Percentiles rank a stretch among this genome's conserved stretches.
These are phyloP conservation scores for Petaurus breviceps DNA, from an alignment of 2,113 vertebrate genomes.

Conservation along the genomic window DNA sequence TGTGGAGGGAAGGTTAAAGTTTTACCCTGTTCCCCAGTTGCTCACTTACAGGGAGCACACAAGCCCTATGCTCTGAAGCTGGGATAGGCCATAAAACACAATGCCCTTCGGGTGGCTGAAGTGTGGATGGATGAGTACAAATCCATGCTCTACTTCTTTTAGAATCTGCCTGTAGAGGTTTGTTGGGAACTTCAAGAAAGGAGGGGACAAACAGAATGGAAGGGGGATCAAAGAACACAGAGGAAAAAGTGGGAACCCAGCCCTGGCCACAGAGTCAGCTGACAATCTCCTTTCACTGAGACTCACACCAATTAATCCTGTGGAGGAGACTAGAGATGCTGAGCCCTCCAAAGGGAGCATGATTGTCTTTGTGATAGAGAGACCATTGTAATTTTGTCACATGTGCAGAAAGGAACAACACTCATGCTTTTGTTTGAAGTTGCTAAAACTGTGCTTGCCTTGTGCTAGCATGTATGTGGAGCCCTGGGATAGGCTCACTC, in stretches of 20 bases:
- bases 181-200: not conserved
- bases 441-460: not conserved
- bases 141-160: constrained; percentile 85
- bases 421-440: not conserved
- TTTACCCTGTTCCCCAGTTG: constrained; percentile 86
- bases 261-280: too few species aligned
- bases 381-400: too few species aligned
- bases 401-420: too few species aligned
- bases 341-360: too few species aligned
- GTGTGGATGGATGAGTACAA: constrained; percentile 90
- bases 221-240: not conserved
- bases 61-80: constrained; percentile 86
- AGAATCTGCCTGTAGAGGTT: constrained; percentile 85
- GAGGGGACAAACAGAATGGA: not conserved
- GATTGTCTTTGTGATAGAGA: too few species aligned
- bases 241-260: too few species aligned
- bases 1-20: constrained; percentile 88
- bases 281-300: too few species aligned
- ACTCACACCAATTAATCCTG: too few species aligned
- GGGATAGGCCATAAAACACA: constrained; percentile 74
- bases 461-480: not conserved
- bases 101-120: constrained; percentile 85
- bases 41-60: constrained; percentile 84
- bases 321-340: too few species aligned
- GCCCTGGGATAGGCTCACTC: not conserved